Evolutionary conservation across 2,113 vertebrate species (phyloP).

Genomic region (Nematolebias whitei): DNA sequence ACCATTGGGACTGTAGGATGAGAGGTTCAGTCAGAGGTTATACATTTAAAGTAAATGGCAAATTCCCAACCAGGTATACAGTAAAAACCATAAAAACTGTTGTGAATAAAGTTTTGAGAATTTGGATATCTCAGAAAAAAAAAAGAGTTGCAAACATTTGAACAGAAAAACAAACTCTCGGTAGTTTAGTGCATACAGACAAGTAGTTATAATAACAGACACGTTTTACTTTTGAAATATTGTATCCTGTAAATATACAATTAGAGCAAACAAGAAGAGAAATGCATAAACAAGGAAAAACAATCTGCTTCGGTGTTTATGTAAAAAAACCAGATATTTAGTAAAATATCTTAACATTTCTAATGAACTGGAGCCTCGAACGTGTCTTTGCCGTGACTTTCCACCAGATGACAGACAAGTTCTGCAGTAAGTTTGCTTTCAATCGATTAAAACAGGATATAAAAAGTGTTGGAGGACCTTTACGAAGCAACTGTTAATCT

Average conservation of each 20-base stretch:
- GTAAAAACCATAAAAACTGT: slow-evolving; percentile 36
- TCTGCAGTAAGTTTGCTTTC: neutral
- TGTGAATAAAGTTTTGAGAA: slow-evolving; percentile 9
- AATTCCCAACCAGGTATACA: slow-evolving; percentile 58
- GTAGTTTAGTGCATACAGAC: slow-evolving; percentile 77
- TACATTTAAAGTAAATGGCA: slow-evolving; percentile 55
- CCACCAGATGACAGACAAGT: slow-evolving; percentile 66
- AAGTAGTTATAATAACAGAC: slow-evolving; percentile 64
- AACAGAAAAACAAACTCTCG: slow-evolving; percentile 53
- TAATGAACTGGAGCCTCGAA: slow-evolving; percentile 24
- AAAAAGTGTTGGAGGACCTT: slow-evolving; percentile 21
- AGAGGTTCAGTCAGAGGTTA: slow-evolving; percentile 61
- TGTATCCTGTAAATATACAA: slow-evolving; percentile 55
- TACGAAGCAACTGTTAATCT: slow-evolving; percentile 3
- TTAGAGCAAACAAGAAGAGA: slow-evolving; percentile 12
- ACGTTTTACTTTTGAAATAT: slow-evolving; percentile 60
- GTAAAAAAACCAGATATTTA: slow-evolving; percentile 42
- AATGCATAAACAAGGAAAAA: slow-evolving; percentile 18
- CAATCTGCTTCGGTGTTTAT: slow-evolving; percentile 35
- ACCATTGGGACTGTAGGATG: slow-evolving; percentile 59
- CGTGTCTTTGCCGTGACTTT: slow-evolving; percentile 38
- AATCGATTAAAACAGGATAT: neutral
- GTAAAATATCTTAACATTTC: slow-evolving; percentile 40
- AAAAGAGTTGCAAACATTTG: slow-evolving; percentile 24
- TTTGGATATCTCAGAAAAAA: neutral